phyloP scores from a whole-genome alignment of 2,888 invertebrate species.

The Smittia aterrima region DNA sequence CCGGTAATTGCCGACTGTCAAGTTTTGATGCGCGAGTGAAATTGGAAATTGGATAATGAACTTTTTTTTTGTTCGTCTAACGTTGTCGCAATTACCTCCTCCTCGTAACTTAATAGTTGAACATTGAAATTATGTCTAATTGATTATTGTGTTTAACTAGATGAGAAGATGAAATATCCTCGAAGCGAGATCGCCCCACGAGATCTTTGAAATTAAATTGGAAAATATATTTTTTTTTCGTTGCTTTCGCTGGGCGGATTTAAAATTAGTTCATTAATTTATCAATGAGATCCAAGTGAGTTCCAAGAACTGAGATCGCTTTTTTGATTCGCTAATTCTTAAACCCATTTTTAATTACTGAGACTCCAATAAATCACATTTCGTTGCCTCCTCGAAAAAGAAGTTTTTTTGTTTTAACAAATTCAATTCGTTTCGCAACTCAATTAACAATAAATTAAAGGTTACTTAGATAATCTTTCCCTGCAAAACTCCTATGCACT shows the following conservation, averaged over 20 bases:
- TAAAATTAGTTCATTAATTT: conserved; percentile 1
- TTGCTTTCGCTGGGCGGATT: conserved; percentile 11
- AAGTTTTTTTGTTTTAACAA: neutral
- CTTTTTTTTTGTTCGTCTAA: neutral
- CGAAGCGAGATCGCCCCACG: conserved; percentile 29
- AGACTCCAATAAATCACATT: conserved; percentile 5
- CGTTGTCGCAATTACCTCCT: neutral
- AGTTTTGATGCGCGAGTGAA: conserved; percentile 4
- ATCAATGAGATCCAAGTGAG: neutral
- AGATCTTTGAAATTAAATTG: conserved; percentile 30
- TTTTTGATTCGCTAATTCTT: conserved; percentile 1
- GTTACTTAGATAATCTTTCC: neutral
- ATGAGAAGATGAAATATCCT: neutral
- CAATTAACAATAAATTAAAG: conserved; percentile 35
- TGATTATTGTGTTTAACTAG: neutral
- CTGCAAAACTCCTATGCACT: too few species aligned
- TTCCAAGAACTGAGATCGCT: neutral
- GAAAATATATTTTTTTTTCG: neutral
- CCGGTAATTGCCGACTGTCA: conserved; percentile 33
- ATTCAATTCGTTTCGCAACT: conserved; percentile 8
- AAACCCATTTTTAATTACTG: conserved; percentile 15
- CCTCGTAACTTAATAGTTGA: conserved; percentile 29
- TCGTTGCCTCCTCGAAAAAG: neutral
- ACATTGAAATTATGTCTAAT: conserved; percentile 19
- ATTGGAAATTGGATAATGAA: conserved; percentile 38